Percentiles rank a stretch among this genome's conserved stretches.
Evolutionary conservation across 2,888 invertebrate species (phyloP).

Genomic region (Gisinianus flammeolus): DNA sequence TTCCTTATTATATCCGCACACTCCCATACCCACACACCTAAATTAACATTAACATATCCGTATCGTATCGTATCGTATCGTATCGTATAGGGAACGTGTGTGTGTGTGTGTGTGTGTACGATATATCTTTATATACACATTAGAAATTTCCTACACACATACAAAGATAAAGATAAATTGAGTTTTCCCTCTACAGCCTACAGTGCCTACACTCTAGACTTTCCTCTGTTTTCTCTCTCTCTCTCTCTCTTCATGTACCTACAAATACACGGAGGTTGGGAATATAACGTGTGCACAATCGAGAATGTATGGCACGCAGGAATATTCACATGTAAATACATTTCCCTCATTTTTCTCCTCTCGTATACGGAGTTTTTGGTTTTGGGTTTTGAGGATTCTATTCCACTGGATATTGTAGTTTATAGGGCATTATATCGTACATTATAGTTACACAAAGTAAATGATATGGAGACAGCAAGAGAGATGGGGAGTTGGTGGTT

Average conservation of each 20-base stretch:
- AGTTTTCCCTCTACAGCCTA: background rate
- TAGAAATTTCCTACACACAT: background rate
- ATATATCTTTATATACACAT: background rate
- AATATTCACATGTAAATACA: conserved; percentile 4
- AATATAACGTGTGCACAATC: background rate
- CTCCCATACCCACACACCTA: background rate
- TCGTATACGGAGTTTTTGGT: no score
- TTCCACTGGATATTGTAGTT: no score
- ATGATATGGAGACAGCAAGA: conserved; percentile 2
- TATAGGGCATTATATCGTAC: no score
- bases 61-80: no score
- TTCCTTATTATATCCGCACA: background rate
- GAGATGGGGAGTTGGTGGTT: background rate
- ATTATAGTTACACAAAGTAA: background rate
- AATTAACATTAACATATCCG: background rate
- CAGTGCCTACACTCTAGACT: background rate
- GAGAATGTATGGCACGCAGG: background rate
- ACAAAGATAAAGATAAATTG: background rate
- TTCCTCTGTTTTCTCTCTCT: background rate
- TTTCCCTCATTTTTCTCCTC: no score
- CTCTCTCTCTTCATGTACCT: background rate
- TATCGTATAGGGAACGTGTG: background rate
- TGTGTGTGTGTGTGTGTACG: background rate
- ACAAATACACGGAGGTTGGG: background rate
- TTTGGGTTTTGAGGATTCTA: no score